Percentiles rank a stretch among this genome's conserved stretches.
These are phyloP conservation scores for Eospalax fontanierii DNA, from an alignment of 2,797 vertebrate species.

Conservation along the genomic window DNA sequence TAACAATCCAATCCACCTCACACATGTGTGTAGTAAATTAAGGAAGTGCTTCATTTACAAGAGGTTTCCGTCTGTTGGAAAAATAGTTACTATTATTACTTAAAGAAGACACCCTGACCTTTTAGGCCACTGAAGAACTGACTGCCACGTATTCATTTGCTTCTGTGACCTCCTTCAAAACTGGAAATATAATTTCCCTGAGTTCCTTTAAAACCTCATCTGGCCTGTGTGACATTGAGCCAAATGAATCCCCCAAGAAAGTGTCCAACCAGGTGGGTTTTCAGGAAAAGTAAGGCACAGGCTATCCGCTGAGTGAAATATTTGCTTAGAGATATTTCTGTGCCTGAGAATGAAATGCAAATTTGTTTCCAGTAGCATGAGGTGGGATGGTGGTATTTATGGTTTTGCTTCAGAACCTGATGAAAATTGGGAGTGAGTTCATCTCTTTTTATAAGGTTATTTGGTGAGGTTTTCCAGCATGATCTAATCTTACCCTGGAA, in stretches of 20 bases:
- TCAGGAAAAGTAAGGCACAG: slow-evolving; percentile 69
- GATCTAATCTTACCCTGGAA: slow-evolving; percentile 89
- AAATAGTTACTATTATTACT: slow-evolving; percentile 74
- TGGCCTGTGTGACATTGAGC: slow-evolving; percentile 68
- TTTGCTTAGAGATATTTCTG: slow-evolving; percentile 87
- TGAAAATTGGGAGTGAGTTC: slow-evolving; percentile 88
- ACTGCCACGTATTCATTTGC: slow-evolving; percentile 77
- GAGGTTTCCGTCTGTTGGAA: slow-evolving; percentile 66
- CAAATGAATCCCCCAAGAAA: slow-evolving; percentile 80
- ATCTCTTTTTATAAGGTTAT: slow-evolving; percentile 88
- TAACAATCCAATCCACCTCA: not conserved
- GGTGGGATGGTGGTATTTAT: slow-evolving; percentile 85
- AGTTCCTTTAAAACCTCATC: slow-evolving; percentile 82
- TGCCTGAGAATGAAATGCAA: slow-evolving; percentile 85
- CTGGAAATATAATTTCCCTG: slow-evolving; percentile 80
- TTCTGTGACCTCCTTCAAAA: slow-evolving; percentile 78
- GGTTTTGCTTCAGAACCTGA: slow-evolving; percentile 83
- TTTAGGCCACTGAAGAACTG: slow-evolving; percentile 68
- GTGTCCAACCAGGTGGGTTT: slow-evolving; percentile 83
- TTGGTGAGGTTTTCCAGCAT: slow-evolving; percentile 88
- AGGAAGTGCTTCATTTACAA: slow-evolving; percentile 18
- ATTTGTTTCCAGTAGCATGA: slow-evolving; percentile 89
- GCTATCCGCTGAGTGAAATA: slow-evolving; percentile 71
- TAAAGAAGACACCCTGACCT: slow-evolving; percentile 71
- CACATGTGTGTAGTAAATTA: not conserved